Evolutionary conservation across 2,113 vertebrate species (phyloP), one percentile per base, ranked within the genome.

Genomic region (Psilopsiagon aymara): DNA sequence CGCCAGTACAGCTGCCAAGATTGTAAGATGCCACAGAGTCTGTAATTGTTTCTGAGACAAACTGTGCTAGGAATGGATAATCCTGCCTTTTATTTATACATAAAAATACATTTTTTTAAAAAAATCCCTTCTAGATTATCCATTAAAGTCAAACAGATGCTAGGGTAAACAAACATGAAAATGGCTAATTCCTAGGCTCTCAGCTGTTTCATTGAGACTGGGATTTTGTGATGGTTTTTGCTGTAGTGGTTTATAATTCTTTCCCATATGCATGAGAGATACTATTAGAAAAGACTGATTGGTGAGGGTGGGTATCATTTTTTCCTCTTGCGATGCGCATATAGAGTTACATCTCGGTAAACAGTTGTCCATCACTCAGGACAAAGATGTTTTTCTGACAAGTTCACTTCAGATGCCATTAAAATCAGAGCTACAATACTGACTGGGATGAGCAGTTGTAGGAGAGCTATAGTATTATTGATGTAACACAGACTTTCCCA

Each of bases 1-100:
- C 28, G 17, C 77, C 53, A 80, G 69, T 35, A 68, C 88, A 96
- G 80, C 94, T 97, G 97, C 92, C 95, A 97, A 88, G 64, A 90
- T 49, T 28, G 37, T 74, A 91, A 94, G 93, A 90, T 94, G 74
- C 67, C 67, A 77, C 69, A 71, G 43, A 62, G 49, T 71, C 73
- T 10, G 7, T 86, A 60, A 51, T 29, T 75, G 77, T 86, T 92
- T 90, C 57, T 76, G 70, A 82, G 77, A 90, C 81, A 57, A 90
- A 83, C 37, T 82, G 78, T 74, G 41, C 69, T 90, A 70, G 66
- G 63, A 96, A 82, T 39, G 14, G 35, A 91, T 82, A 87, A 97
- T 92, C 41, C 63, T 63, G 23, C 82, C 31, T 92, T 90, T 88
- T 78, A 69, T 67, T 86, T 67, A 59, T 49, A 67, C 3, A 51